Base-by-base conservation (phyloP, 2,888 invertebrate species). In the Leptinotarsa rubiginosa region DNA sequence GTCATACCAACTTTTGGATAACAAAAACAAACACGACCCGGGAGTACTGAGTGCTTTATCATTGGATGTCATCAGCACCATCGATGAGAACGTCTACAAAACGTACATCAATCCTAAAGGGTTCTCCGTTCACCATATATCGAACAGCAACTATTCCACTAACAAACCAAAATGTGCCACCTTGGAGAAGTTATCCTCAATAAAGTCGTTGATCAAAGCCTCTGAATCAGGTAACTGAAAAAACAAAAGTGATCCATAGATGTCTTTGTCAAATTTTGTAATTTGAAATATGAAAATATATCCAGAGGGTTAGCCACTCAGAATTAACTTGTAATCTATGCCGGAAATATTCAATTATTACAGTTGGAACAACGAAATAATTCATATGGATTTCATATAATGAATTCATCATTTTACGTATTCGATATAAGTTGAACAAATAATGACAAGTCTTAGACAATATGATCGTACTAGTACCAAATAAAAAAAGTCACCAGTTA, bases 41-140 rank as follows among this genome's bases (percentile, higher is more conserved):
- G 79, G 74, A 0, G 59, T 18, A 3, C 52, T 78, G 67, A 73
- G 73, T 62, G 15, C 25, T 4, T 12, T 56, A 12, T 75, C 76
- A 16, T n/a, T 47, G 4, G 62, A 67, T 13, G 66, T 72, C 50
- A 62, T 77, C 31, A 69, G 68, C 50, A 47, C 59, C 25, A 79
- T 82, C 7, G 80, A 83, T 65, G 59, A 70, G 4, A 47, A 62
- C 47, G 70, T 83, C 47, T 84, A 83, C 76, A 80, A 78, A 72
- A 82, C 82, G 7, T 83, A 74, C 65, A 81, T 84, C n/a, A 81
- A 83, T 70, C 83, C 83, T 5, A 69, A 75, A 5, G 81, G 80
- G 3, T 70, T 75, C 22, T 5, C 31, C 15, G 1, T 10, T n/a
- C 25, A 16, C 4, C 62, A n/a, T 2, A 3, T 10, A 2, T 31